A percentile compares a stretch with the other conserved stretches of the same genome.
These are phyloP conservation scores for Pitta sordida DNA, from an alignment of 2,113 vertebrate genomes.

Conservation along the genomic window DNA sequence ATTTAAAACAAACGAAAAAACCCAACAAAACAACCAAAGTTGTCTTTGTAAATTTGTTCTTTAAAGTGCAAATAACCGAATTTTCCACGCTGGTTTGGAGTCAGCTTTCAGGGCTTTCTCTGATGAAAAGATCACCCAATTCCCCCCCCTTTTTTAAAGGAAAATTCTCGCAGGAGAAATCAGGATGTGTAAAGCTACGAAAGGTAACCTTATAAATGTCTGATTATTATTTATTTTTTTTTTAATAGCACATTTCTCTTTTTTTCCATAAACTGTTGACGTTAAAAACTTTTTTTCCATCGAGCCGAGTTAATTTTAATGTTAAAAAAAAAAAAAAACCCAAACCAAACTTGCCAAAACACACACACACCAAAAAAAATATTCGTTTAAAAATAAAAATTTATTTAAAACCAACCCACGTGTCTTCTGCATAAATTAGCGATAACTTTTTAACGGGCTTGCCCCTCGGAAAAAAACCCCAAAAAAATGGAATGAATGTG, in stretches of 20 bases:
- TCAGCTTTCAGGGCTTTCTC: slow-evolving; percentile 95
- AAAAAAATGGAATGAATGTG: slow-evolving; percentile 38
- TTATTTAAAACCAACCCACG: slow-evolving; percentile 55
- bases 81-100: slow-evolving; percentile 91
- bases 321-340: slow-evolving; percentile 49
- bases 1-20: no score
- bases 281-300: slow-evolving; percentile 71
- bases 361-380: not conserved
- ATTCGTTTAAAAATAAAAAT: slow-evolving; percentile 71
- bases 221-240: no score
- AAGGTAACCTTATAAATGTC: slow-evolving; percentile 99
- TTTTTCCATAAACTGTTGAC: slow-evolving; percentile 85
- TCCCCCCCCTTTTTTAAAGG: slow-evolving; percentile 87
- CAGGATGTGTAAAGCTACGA: slow-evolving; percentile 97
- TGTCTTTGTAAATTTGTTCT: slow-evolving; percentile 79
- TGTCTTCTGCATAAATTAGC: slow-evolving; percentile 76
- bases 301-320: slow-evolving; percentile 70
- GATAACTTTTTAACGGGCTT: slow-evolving; percentile 75
- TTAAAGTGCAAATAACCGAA: slow-evolving; percentile 88
- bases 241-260: slow-evolving; percentile 90
- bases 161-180: slow-evolving; percentile 94
- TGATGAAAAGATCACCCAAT: slow-evolving; percentile 91
- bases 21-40: not conserved
- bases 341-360: not conserved
- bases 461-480: slow-evolving; percentile 52